A percentile compares a stretch with the other conserved stretches of the same genome.
These are phyloP conservation scores for Thereva unica DNA, from an alignment of 2,888 invertebrate genomes.

Conservation along the genomic window DNA sequence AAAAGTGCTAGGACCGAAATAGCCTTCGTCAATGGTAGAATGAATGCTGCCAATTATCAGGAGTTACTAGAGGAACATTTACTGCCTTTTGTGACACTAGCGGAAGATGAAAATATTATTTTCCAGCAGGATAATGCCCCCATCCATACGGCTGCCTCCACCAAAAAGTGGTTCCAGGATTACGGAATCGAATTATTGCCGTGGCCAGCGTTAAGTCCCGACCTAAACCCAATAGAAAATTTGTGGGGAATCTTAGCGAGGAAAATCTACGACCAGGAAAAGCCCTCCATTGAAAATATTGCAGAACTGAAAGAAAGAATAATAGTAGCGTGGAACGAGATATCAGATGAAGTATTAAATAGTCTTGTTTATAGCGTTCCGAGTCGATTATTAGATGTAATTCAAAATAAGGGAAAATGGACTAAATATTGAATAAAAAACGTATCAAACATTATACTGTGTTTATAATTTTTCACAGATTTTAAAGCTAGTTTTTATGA, in stretches of 20 bases:
- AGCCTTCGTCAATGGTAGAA: conserved; percentile 23
- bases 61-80: conserved; percentile 1
- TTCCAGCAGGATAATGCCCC: conserved; percentile 15
- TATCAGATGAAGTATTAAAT: neutral
- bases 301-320: neutral
- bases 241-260: neutral
- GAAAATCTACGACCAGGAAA: neutral
- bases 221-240: conserved; percentile 13
- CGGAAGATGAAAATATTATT: conserved; percentile 2
- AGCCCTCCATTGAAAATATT: neutral
- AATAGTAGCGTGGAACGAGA: neutral
- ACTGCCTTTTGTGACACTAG: neutral
- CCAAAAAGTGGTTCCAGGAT: neutral
- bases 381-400: conserved; percentile 3
- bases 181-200: neutral
- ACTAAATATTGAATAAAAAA: too few species aligned
- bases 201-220: conserved; percentile 10
- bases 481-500: too few species aligned
- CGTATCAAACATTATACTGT: too few species aligned
- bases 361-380: neutral
- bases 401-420: neutral
- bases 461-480: too few species aligned
- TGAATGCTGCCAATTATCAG: conserved; percentile 4
- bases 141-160: neutral
- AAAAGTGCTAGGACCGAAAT: conserved; percentile 23